phyloP scores from a whole-genome alignment of 1,140 invertebrate genomes.

The Bradysia coprophila region DNA sequence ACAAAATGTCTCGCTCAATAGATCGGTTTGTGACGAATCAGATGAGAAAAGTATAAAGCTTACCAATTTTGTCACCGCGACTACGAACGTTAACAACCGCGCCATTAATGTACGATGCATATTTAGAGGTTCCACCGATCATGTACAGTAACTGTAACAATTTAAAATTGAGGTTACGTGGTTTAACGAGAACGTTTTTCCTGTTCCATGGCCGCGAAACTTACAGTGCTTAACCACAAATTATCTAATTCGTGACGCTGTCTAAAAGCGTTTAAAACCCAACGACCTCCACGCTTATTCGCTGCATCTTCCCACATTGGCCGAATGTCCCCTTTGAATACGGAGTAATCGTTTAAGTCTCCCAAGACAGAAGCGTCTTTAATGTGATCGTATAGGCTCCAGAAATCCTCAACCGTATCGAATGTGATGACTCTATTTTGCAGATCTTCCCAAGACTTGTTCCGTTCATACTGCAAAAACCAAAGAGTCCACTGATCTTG shows the following conservation, averaged over 20 bases:
- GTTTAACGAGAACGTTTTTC: no score
- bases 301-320: constrained; percentile 97
- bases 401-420: constrained; percentile 97
- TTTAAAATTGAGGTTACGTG: no score
- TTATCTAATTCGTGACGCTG: constrained; percentile 57
- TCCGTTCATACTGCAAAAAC: constrained; percentile 90
- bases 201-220: no score
- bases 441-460: constrained; percentile 85
- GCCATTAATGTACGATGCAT: constrained; percentile 83
- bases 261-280: constrained; percentile 79
- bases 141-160: constrained; percentile 85
- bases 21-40: no score
- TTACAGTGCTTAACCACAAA: constrained; percentile 88
- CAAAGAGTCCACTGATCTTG: constrained; percentile 95
- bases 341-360: constrained; percentile 86
- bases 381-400: constrained; percentile 94
- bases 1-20: no score
- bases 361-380: constrained; percentile 78
- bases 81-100: constrained; percentile 85
- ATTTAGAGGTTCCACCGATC: constrained; percentile 92
- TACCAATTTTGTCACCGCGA: constrained; percentile 83
- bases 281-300: constrained; percentile 79
- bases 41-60: no score
- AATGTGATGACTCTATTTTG: constrained; percentile 84
- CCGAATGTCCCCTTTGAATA: constrained; percentile 89